Base-by-base conservation (phyloP, 2,888 invertebrate genomes). In the Esperia sulphurella region DNA sequence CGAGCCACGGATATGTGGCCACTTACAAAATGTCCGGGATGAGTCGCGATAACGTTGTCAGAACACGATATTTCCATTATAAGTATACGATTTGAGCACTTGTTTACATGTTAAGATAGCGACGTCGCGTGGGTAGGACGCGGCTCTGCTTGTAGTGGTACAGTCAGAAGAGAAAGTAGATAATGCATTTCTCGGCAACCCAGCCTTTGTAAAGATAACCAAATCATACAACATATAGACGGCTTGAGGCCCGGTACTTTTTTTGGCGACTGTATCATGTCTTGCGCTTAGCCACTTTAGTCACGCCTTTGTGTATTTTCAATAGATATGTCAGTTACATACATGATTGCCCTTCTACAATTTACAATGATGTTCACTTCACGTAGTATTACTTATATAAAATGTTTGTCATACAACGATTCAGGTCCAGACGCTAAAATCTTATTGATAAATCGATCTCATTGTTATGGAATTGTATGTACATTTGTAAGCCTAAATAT, bases 21-120 rank as follows among this genome's bases (percentile, higher is more conserved):
- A 86, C 87, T 88, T 85, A 87, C 85, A 85, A 86, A 88, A 81
- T 83, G 88, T 84, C 84, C 85, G 79, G 85, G 85, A 86, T 83
- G 89, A 85, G 84, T 76, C 81, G 85, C 82, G 87, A 88, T 88
- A 87, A 80, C 85, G 84, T 83, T 85, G 85, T 86, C 85, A 82
- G 85, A 87, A 89, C 88, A 89, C 85, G 88, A 87, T 88, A 88
- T 88, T 88, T 85, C 88, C 89, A 89, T 89, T 88, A 89, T 88
- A 89, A 84, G 88, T 88, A 88, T 89, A 89, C 88, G 87, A 89
- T 88, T 87, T 85, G 85, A 89, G 83, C 79, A 79, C 82, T 83
- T 83, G 83, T 88, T 87, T 87, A 88, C 86, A 84, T 79, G 81
- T 83, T 84, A 84, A 88, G 87, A 88, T 87, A 85, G 78, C 73